phyloP scores from a whole-genome alignment of 1,140 invertebrate species.

The Drosophila bocqueti region DNA sequence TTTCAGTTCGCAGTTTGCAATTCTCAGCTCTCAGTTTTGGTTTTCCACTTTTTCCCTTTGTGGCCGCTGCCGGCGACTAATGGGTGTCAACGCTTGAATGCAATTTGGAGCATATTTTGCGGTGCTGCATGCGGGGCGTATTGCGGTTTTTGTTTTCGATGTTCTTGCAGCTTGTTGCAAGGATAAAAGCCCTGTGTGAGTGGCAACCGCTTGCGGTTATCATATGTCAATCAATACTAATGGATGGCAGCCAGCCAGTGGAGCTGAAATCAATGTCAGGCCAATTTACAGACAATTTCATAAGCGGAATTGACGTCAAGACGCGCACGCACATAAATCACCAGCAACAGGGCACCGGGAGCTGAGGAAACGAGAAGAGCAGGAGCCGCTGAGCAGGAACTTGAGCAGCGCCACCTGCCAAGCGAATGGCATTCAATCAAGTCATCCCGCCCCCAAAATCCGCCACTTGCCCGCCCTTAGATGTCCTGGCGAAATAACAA shows the following conservation, averaged over 20 bases:
- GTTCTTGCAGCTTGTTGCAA: constrained; percentile 37
- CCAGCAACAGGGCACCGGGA: constrained; percentile 23
- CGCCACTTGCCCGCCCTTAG: constrained; percentile 1
- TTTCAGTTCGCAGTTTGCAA: not conserved
- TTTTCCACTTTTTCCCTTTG: constrained; percentile 25
- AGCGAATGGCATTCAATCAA: constrained; percentile 73
- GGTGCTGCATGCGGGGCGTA: constrained; percentile 33
- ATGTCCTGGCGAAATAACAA: constrained; percentile 52
- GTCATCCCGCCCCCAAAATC: constrained; percentile 2
- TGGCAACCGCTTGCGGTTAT: constrained; percentile 61
- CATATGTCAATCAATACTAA: constrained; percentile 78
- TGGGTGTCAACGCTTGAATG: constrained; percentile 78
- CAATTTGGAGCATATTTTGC: constrained; percentile 79
- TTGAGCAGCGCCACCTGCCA: constrained; percentile 36
- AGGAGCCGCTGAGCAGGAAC: not conserved
- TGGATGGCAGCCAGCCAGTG: constrained; percentile 41
- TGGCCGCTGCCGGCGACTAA: constrained; percentile 52
- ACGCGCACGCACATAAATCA: constrained; percentile 49
- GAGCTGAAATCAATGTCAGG: constrained; percentile 60
- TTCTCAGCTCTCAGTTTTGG: constrained; percentile 5
- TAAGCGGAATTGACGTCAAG: constrained; percentile 59
- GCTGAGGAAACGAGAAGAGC: not conserved
- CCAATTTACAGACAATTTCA: constrained; percentile 70
- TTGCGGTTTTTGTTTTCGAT: constrained; percentile 36
- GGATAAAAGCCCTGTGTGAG: constrained; percentile 53